Evolutionary conservation across 2,888 invertebrate genomes (phyloP).

Genomic region (Peribatodes rhomboidaria): DNA sequence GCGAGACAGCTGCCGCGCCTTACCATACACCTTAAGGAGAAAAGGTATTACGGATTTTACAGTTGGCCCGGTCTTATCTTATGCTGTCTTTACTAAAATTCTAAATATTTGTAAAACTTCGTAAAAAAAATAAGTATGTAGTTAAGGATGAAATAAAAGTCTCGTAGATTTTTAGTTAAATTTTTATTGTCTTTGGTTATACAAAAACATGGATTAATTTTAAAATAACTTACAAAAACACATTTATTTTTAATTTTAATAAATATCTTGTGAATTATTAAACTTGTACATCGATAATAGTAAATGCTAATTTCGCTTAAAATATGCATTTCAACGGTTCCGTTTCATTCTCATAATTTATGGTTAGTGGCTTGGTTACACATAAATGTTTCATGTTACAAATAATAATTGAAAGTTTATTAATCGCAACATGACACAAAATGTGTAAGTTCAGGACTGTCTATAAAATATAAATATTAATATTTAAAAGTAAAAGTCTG

Average conservation of each 20-base stretch:
- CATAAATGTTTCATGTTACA: not conserved
- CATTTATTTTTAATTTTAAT: conserved; percentile 74
- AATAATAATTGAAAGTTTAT: too few relatives aligned
- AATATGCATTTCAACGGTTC: conserved; percentile 47
- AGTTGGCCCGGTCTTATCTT: too few relatives aligned
- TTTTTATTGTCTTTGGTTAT: conserved; percentile 87
- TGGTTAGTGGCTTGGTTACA: not conserved
- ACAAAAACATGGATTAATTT: conserved; percentile 86
- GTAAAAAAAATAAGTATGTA: too few relatives aligned
- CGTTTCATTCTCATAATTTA: conserved; percentile 28
- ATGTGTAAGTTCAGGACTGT: too few relatives aligned
- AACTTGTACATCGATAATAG: conserved; percentile 83
- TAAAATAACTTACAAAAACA: conserved; percentile 86
- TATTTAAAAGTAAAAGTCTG: too few relatives aligned
- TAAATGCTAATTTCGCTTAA: conserved; percentile 58
- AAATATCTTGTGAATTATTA: conserved; percentile 79
- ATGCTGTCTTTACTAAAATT: too few relatives aligned
- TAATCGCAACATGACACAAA: too few relatives aligned
- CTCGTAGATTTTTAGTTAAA: conserved; percentile 76
- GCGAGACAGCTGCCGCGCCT: too few relatives aligned
- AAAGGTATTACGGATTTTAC: too few relatives aligned
- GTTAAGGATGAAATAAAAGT: conserved; percentile 55
- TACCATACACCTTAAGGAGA: too few relatives aligned
- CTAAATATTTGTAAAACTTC: too few relatives aligned
- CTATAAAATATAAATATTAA: too few relatives aligned